These are phyloP conservation scores for Sander vitreus DNA, from an alignment of 2,113 vertebrate species.

Conservation along the genomic window DNA sequence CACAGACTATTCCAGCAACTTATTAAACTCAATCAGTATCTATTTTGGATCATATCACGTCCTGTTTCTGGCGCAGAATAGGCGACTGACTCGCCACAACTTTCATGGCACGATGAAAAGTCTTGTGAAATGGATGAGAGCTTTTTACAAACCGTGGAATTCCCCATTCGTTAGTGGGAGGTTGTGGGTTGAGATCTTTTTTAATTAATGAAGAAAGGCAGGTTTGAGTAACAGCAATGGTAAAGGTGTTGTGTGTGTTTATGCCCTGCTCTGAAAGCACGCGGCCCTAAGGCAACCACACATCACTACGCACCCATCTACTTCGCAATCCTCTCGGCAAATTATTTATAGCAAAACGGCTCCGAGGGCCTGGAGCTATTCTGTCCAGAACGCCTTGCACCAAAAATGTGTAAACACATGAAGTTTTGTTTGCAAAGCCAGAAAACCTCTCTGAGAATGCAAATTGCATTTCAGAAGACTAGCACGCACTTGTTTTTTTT, in stretches of 20 bases:
- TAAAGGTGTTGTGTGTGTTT: conserved; percentile 16
- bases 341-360: conserved; percentile 15
- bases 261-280: not conserved
- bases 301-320: conserved; percentile 20
- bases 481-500: not conserved
- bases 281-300: conserved; percentile 7
- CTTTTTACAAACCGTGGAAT: conserved; percentile 4
- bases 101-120: not conserved
- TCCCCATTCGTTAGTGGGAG: conserved; percentile 4
- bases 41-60: conserved; percentile 2
- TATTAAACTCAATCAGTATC: not conserved
- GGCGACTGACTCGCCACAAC: not conserved
- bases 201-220: not conserved
- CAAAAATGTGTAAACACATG: conserved; percentile 8
- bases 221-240: not conserved
- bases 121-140: conserved; percentile 17
- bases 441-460: not conserved
- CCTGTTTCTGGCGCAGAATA: not conserved
- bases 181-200: not conserved
- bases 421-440: not conserved
- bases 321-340: conserved; percentile 31
- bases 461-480: not conserved
- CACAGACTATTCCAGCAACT: not conserved
- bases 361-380: conserved; percentile 35
- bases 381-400: conserved; percentile 3